Percentiles rank a stretch among this genome's conserved stretches.
Conservation (phyloP, 1,140 invertebrate genomes). For the Halyomorpha halys region DNA sequence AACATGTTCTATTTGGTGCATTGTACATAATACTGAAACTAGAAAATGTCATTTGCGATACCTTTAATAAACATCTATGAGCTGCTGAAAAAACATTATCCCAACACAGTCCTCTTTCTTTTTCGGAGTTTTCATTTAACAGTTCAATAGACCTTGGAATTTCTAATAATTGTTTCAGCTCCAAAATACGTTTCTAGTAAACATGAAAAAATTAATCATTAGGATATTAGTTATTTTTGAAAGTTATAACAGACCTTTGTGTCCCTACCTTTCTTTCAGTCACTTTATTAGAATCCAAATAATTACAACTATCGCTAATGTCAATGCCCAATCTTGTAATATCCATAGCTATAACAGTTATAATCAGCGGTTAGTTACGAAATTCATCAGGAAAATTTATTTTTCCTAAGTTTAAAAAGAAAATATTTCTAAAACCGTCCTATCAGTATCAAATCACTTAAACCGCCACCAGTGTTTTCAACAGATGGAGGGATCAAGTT, state of each 20-base stretch:
- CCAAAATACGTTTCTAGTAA: background rate
- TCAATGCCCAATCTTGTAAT: constrained; percentile 1
- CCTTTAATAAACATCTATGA: background rate
- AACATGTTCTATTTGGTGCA: too few species aligned
- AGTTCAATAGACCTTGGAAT: background rate
- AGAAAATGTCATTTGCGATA: background rate
- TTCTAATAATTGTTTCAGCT: background rate
- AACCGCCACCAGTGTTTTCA: too few species aligned
- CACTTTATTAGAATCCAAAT: background rate
- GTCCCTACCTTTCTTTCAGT: background rate
- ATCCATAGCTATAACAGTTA: background rate
- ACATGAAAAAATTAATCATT: background rate
- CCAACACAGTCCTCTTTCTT: background rate
- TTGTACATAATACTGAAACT: background rate
- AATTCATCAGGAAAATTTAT: too few species aligned
- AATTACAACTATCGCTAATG: background rate
- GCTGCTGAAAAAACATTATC: background rate
- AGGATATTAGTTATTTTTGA: background rate
- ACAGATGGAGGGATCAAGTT: too few species aligned
- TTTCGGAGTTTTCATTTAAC: background rate
- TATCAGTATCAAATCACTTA: too few species aligned
- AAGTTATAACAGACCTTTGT: background rate
- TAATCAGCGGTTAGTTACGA: background rate
- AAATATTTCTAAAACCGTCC: too few species aligned
- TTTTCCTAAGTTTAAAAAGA: too few species aligned